Evolutionary conservation across 1,140 invertebrate genomes (phyloP).

Genomic region (Drosophila cardini): DNA sequence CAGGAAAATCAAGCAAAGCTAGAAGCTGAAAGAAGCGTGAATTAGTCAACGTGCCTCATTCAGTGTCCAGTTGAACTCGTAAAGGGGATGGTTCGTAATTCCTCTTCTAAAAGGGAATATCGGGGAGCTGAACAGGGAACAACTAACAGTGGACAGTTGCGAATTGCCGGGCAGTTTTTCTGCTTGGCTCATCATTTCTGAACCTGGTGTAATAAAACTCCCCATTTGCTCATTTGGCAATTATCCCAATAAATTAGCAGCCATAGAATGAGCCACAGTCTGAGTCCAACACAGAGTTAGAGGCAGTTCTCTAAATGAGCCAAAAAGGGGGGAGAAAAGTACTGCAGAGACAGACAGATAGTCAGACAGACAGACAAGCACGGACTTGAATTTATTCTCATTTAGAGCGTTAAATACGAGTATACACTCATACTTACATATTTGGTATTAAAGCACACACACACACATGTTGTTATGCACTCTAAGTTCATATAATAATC

Average conservation of each 20-base stretch:
- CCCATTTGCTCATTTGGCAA: slow-evolving; percentile 78
- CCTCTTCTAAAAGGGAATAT: not conserved
- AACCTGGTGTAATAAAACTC: slow-evolving; percentile 69
- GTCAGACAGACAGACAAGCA: not conserved
- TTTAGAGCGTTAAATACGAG: slow-evolving; percentile 28
- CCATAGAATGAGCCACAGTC: slow-evolving; percentile 58
- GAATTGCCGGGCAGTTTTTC: slow-evolving; percentile 46
- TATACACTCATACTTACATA: not conserved
- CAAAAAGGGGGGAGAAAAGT: not conserved
- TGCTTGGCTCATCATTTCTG: slow-evolving; percentile 67
- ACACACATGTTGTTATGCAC: not conserved
- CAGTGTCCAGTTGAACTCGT: slow-evolving; percentile 3
- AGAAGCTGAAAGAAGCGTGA: not conserved
- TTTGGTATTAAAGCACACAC: not conserved
- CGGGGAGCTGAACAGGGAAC: not conserved
- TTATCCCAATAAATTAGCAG: slow-evolving; percentile 79
- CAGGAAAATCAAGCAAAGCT: not conserved
- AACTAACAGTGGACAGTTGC: slow-evolving; percentile 18
- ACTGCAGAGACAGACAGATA: too few species aligned
- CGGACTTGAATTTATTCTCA: slow-evolving; percentile 16
- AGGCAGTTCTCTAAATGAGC: slow-evolving; percentile 7
- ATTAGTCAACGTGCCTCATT: slow-evolving; percentile 43
- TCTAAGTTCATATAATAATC: not conserved
- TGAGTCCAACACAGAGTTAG: slow-evolving; percentile 2
- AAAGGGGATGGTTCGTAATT: slow-evolving; percentile 32